Evolutionary conservation across 2,797 vertebrate species (phyloP).

Genomic region (Tolypeutes matacus): DNA sequence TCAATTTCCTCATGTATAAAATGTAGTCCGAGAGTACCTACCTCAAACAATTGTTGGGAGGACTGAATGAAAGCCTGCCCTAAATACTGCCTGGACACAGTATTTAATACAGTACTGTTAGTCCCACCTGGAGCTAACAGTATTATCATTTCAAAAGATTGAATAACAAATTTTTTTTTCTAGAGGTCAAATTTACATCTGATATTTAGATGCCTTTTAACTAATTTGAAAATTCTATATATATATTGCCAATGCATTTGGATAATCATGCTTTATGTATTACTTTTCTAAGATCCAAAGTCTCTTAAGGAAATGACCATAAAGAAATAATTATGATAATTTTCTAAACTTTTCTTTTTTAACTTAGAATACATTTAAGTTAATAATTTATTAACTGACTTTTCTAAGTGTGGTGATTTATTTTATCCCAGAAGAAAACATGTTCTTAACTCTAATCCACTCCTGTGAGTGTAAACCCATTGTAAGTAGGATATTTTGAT

Average conservation of each 20-base stretch:
- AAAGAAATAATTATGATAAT: not conserved
- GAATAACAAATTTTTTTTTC: not conserved
- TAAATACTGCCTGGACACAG: not conserved
- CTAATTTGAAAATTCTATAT: not conserved
- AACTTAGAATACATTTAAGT: not conserved
- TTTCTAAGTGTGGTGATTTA: not conserved
- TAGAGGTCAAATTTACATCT: not conserved
- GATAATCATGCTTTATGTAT: not conserved
- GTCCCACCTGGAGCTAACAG: not conserved
- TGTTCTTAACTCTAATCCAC: too few relatives aligned
- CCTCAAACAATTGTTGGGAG: not conserved
- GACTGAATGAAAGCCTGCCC: not conserved
- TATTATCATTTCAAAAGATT: not conserved
- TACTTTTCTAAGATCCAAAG: constrained; percentile 21
- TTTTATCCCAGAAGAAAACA: too few relatives aligned
- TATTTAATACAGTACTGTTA: too few relatives aligned
- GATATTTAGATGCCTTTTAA: constrained; percentile 31
- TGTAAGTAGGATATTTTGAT: too few relatives aligned
- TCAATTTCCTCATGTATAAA: constrained; percentile 1
- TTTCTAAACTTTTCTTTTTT: not conserved
- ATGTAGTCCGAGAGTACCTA: not conserved
- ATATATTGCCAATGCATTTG: not conserved
- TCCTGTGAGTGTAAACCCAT: too few relatives aligned
- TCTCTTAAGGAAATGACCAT: not conserved
- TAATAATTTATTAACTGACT: not conserved